Percentiles rank a stretch among this genome's conserved stretches.
phyloP scores from a whole-genome alignment of 2,888 invertebrate species.

The Morpho helenor region DNA sequence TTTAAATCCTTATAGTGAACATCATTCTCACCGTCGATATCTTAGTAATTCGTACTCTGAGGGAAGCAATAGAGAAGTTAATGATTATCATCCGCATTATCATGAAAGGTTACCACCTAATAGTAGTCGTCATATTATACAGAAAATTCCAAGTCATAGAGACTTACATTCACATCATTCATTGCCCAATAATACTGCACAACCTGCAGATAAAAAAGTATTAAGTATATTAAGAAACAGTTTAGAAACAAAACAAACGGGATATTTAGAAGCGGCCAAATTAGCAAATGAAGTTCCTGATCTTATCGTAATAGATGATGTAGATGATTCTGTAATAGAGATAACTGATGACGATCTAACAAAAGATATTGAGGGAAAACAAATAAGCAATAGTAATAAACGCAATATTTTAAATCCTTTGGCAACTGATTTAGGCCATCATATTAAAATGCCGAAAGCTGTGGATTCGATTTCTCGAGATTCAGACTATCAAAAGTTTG shows the following conservation, averaged over 20 bases:
- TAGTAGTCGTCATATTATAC: slow-evolving; percentile 58
- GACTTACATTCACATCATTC: slow-evolving; percentile 52
- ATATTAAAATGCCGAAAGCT: slow-evolving; percentile 84
- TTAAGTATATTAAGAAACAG: slow-evolving; percentile 85
- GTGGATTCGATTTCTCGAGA: slow-evolving; percentile 82
- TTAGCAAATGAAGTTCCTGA: slow-evolving; percentile 66
- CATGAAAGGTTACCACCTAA: slow-evolving; percentile 51
- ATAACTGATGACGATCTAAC: slow-evolving; percentile 68
- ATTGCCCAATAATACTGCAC: slow-evolving; percentile 53
- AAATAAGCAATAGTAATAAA: slow-evolving; percentile 34
- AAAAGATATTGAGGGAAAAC: slow-evolving; percentile 54
- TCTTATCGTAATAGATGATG: slow-evolving; percentile 72
- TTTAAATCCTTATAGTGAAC: slow-evolving; percentile 48
- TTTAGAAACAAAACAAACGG: slow-evolving; percentile 82
- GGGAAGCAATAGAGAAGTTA: slow-evolving; percentile 45
- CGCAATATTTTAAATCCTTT: slow-evolving; percentile 37
- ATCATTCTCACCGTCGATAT: slow-evolving; percentile 52
- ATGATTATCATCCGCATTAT: slow-evolving; percentile 55
- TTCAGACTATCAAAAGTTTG: slow-evolving; percentile 55
- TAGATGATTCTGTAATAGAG: slow-evolving; percentile 70
- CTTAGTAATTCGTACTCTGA: slow-evolving; percentile 50
- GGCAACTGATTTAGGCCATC: slow-evolving; percentile 48
- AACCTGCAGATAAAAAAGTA: slow-evolving; percentile 84
- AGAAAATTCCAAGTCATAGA: slow-evolving; percentile 62
- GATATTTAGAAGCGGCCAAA: slow-evolving; percentile 74